phyloP scores from a whole-genome alignment of 2,888 invertebrate genomes.

The Eupithecia dodoneata region DNA sequence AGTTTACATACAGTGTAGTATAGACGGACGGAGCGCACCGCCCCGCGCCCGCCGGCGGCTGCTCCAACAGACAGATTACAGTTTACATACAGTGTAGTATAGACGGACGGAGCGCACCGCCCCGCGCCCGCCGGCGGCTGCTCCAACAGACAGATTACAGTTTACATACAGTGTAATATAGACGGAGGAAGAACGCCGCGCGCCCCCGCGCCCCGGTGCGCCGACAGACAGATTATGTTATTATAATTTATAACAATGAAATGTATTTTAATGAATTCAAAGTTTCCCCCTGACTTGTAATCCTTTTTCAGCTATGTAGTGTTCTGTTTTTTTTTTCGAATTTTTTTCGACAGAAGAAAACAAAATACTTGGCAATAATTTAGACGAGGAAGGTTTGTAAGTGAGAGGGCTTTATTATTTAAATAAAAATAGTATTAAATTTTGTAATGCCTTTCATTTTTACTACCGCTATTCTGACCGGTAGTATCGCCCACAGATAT shows the following conservation, averaged over 20 bases:
- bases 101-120: too few species aligned
- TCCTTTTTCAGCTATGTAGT: background rate
- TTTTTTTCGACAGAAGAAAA: background rate
- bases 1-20: constrained; percentile 7
- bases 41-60: too few species aligned
- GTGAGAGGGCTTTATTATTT: constrained; percentile 60
- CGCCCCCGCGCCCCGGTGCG: background rate
- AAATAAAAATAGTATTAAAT: constrained; percentile 63
- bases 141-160: too few species aligned
- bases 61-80: too few species aligned
- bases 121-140: too few species aligned
- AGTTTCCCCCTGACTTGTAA: background rate
- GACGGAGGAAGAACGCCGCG: background rate
- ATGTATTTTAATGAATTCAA: constrained; percentile 64
- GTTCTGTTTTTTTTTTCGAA: background rate
- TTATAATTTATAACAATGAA: constrained; percentile 74
- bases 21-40: too few species aligned
- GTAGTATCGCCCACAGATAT: background rate
- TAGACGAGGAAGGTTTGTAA: background rate
- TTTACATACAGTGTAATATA: constrained; percentile 23
- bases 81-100: too few species aligned
- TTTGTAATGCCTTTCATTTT: constrained; percentile 38
- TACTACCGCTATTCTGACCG: too few species aligned
- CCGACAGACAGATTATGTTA: constrained; percentile 67
- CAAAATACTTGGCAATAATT: background rate